Percentiles rank a stretch among this genome's conserved stretches.
Conservation (phyloP, 2,888 invertebrate genomes). For the Chymomyza amoena region DNA sequence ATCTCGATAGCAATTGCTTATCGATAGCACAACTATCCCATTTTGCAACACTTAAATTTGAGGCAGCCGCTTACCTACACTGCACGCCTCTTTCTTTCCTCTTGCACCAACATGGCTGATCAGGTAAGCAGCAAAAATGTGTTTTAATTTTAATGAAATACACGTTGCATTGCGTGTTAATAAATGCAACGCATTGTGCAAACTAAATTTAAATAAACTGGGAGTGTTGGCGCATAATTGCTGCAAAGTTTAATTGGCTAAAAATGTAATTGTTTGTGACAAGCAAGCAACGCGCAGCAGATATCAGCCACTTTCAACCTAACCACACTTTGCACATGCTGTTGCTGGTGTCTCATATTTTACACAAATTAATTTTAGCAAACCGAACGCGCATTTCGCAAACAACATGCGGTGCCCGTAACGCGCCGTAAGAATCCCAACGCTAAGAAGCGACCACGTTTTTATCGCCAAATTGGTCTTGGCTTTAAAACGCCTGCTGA, state of each 20-base stretch:
- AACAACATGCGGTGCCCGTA: conserved; percentile 96
- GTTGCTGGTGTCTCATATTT: conserved; percentile 38
- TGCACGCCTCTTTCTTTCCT: conserved; percentile 72
- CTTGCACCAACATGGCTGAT: conserved; percentile 87
- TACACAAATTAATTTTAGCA: conserved; percentile 81
- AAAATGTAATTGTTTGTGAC: not conserved
- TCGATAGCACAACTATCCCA: conserved; percentile 19
- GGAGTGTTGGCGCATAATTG: not conserved
- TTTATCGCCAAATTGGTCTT: conserved; percentile 92
- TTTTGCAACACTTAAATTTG: conserved; percentile 9
- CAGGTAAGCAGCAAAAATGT: conserved; percentile 82
- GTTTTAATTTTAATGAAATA: conserved; percentile 41
- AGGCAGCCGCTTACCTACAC: conserved; percentile 7
- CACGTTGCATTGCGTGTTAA: conserved; percentile 8
- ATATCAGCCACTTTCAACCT: conserved; percentile 39
- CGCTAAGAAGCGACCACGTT: conserved; percentile 88
- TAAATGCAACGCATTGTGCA: conserved; percentile 13
- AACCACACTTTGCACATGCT: conserved; percentile 68
- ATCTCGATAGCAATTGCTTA: conserved; percentile 16
- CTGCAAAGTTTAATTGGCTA: conserved; percentile 12
- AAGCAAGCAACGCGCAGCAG: not conserved
- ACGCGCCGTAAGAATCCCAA: conserved; percentile 92
- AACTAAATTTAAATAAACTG: conserved; percentile 16
- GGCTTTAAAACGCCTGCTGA: conserved; percentile 98
- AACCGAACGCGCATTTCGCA: conserved; percentile 98